Evolutionary conservation across 2,113 vertebrate genomes (phyloP).

Genomic region (Chroicocephalus ridibundus): DNA sequence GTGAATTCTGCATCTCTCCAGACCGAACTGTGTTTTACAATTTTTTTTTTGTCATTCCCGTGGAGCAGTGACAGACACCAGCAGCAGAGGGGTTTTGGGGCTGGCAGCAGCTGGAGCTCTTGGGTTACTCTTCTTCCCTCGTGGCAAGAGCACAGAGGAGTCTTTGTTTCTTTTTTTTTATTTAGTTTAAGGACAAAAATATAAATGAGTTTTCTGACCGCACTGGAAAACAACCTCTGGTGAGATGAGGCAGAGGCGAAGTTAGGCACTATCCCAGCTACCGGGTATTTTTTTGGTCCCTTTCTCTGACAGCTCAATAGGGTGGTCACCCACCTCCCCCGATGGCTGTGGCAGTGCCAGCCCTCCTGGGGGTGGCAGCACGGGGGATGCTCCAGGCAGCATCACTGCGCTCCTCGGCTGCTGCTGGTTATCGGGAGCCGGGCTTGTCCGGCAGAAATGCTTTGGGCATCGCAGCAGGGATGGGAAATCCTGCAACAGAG

Average conservation of each 20-base stretch:
- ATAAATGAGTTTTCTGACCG: neutral
- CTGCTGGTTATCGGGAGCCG: neutral
- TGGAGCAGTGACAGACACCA: neutral
- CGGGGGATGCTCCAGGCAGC: neutral
- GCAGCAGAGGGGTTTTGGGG: neutral
- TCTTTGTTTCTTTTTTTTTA: slow-evolving; percentile 20
- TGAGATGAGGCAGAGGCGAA: neutral
- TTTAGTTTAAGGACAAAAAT: neutral
- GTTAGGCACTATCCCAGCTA: neutral
- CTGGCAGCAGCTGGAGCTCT: neutral
- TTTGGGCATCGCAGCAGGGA: neutral
- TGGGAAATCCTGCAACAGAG: neutral
- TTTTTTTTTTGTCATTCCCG: neutral
- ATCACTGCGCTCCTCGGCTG: neutral
- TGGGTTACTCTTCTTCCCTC: neutral
- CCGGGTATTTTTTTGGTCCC: neutral
- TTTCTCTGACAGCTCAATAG: neutral
- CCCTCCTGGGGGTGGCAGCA: neutral
- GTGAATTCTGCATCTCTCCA: neutral
- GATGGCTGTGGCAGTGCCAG: neutral
- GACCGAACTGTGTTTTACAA: neutral
- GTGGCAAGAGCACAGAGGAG: neutral
- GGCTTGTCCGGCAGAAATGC: neutral
- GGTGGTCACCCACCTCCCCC: neutral
- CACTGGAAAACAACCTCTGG: neutral